Base-by-base conservation (phyloP, 2,113 vertebrate species). In the Eonycteris spelaea region DNA sequence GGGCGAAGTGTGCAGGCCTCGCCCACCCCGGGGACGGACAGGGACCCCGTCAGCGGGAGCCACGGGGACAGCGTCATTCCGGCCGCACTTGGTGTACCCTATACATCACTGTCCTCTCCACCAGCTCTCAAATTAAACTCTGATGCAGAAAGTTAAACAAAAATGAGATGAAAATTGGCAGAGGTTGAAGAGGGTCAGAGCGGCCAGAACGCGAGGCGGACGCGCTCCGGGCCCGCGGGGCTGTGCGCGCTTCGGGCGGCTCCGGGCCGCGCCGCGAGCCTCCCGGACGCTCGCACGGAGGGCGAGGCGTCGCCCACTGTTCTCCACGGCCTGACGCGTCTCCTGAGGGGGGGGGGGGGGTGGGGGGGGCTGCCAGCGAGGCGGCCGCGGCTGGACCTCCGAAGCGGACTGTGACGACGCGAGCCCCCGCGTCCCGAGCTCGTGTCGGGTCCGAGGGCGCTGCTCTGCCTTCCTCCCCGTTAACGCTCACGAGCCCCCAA, bases 61-160 rank as follows among this genome's bases (percentile, higher is more conserved):
- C 99, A 99, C 99, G 97, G 99, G 99, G 99, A 99, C 98, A 98
- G 98, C 99, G 99, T 99, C 99, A 99, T 99, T 99, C 99, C 99
- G 99, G 99, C 99, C 99, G 97, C 98, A 98, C 98, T 99, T 99
- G 99, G 99, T 99, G 99, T 99, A 99, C 98, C 99, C 99, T 99
- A 99, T 99, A 99, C 99, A 99, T 99, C 99, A 99, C 99, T 99
- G 99, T 99, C 99, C 99, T 95, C 98, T 97, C 97, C 93, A 98
- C 98, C 98, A 98, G 99, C 98, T 99, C 99, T 99, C 99, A 99
- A 99, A 99, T 99, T 99, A 99, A 99, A 99, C 99, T 99, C 99
- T 99, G 99, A 99, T 99, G 99, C 99, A 99, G 99, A 99, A 99
- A 99, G 99, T 99, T 99, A 99, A 99, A 99, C 98, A 99, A 99